Evolutionary conservation across 37 sponge, comb jelly and placozoan species (phyloP), one percentile per base, ranked within the genome.

Genomic region (Agelas oroides): DNA sequence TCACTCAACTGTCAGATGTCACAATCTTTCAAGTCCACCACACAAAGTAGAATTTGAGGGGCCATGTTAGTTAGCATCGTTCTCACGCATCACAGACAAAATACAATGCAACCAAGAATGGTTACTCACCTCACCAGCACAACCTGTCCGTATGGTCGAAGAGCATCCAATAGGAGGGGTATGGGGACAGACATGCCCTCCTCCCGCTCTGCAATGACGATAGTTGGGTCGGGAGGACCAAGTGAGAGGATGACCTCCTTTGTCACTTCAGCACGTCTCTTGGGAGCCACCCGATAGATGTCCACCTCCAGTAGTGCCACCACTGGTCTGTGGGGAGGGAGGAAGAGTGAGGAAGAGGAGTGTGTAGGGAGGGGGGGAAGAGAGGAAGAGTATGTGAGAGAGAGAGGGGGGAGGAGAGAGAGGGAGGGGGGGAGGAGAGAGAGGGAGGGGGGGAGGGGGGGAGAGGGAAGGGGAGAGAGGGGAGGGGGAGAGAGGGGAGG

Each of bases 271-370:
- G 79, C 28, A 19, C 84, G 33, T 73, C 86, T 76, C 5, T 60
- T 31, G n/a, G 38, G 21, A 59, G 90, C 77, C 21, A 97, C 89
- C 46, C 76, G 46, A 30, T 87, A 77, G 0, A 98, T 70, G 25
- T 98, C 94, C 27, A 98, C 83, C 46, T 98, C 94, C 35, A 97
- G 31, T 14, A 95, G 76, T 21, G 93, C 98, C n/a, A 95, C 31
- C 53, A 97, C 98, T 27, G 98, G 98, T 55, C 97, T 94, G 86
- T 24, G 38, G 46, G 8, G 46, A 8, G 46, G 46, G 3, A 46
- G 8, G 46, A 8, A 46, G 46, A 46, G 6, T 3, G 46, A 46
- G 46, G 46, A 6, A 21, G 33, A 69, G 21, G 36, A 15, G 70
- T 32, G 13, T 3, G 19, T 13, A 27, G 63, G 13, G 46, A 8